Evolutionary conservation across 2,888 invertebrate species (phyloP).

Genomic region (Ypsolopha scabrella): DNA sequence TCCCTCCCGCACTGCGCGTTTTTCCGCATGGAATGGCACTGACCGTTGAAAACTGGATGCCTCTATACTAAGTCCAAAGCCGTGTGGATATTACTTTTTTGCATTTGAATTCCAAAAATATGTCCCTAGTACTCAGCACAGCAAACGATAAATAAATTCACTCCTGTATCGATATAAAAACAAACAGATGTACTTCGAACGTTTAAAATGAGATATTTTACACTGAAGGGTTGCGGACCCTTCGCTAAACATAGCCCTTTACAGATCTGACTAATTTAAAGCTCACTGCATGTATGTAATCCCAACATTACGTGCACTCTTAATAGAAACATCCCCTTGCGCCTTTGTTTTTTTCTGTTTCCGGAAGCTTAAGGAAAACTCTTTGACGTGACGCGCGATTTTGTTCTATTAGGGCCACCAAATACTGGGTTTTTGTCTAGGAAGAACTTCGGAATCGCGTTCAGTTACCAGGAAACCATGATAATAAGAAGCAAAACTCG

Average conservation of each 20-base stretch:
- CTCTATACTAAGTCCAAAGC: no score
- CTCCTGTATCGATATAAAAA: conserved; percentile 42
- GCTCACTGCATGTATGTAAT: conserved; percentile 39
- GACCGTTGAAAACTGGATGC: no score
- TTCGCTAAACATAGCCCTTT: conserved; percentile 50
- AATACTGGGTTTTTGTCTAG: conserved; percentile 13
- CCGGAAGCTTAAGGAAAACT: conserved; percentile 33
- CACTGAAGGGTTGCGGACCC: conserved; percentile 54
- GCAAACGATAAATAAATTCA: conserved; percentile 35
- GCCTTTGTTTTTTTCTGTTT: conserved; percentile 48
- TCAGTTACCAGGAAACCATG: conserved; percentile 48
- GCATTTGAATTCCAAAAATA: no score
- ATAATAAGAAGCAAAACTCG: conserved; percentile 32
- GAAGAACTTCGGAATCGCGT: conserved; percentile 39
- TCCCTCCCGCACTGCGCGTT: no score
- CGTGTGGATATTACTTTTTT: neutral
- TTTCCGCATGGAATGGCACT: no score
- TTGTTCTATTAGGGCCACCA: conserved; percentile 20
- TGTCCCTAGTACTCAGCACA: neutral
- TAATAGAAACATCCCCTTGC: conserved; percentile 35
- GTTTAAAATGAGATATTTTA: conserved; percentile 61
- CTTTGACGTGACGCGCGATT: conserved; percentile 36
- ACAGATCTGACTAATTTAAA: conserved; percentile 28
- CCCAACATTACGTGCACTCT: conserved; percentile 38
- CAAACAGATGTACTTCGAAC: conserved; percentile 56